These are phyloP conservation scores for Cryptus viduatorius DNA, from an alignment of 2,888 invertebrate genomes.

Conservation along the genomic window DNA sequence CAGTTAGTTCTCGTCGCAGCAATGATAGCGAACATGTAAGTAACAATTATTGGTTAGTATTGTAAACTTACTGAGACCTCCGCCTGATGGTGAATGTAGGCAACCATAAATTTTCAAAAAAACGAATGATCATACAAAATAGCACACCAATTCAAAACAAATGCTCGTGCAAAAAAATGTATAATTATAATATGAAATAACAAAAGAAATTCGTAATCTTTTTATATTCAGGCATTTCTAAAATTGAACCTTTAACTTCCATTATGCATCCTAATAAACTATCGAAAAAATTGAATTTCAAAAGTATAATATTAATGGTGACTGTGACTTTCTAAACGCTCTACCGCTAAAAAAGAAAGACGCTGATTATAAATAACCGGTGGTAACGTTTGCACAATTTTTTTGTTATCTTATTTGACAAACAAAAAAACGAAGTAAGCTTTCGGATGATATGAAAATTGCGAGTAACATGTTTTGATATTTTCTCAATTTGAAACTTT, in stretches of 20 bases:
- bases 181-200: background rate
- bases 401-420: background rate
- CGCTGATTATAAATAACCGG: background rate
- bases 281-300: background rate
- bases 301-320: constrained; percentile 10
- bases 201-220: background rate
- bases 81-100: constrained; percentile 81
- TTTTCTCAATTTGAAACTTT: background rate
- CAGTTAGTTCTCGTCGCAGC: constrained; percentile 29
- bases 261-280: constrained; percentile 11
- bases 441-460: background rate
- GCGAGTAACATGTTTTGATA: background rate
- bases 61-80: constrained; percentile 82
- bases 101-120: constrained; percentile 79
- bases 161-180: constrained; percentile 54
- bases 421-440: constrained; percentile 17
- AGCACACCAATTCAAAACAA: constrained; percentile 53
- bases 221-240: constrained; percentile 25
- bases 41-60: constrained; percentile 67
- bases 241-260: constrained; percentile 10
- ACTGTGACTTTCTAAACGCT: constrained; percentile 31
- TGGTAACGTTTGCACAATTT: background rate
- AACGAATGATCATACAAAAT: constrained; percentile 74
- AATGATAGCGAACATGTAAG: constrained; percentile 58
- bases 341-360: constrained; percentile 1